Conservation (phyloP, 2,888 invertebrate genomes). For the Hymenopus coronatus region DNA sequence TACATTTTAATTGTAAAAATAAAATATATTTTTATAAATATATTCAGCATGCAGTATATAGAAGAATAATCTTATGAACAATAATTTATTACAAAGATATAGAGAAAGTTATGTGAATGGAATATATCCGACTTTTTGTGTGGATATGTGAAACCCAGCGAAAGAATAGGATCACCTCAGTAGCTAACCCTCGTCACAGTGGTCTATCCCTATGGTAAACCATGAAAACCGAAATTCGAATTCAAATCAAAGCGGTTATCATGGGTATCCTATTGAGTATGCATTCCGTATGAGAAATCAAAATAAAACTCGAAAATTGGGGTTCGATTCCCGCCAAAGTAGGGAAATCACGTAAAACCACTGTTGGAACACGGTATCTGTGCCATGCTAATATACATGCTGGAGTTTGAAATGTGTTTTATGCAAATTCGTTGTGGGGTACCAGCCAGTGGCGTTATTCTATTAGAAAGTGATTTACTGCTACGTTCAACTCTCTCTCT, state of each 20-base stretch:
- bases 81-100: no score
- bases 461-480: background rate
- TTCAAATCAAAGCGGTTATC: background rate
- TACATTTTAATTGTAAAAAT: no score
- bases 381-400: background rate
- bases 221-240: background rate
- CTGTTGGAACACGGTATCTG: background rate
- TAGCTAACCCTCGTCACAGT: no score
- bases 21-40: no score
- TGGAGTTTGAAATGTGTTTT: background rate
- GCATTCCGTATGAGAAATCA: background rate
- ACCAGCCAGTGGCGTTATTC: background rate
- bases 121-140: no score
- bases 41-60: no score
- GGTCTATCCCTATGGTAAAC: background rate
- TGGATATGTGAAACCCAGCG: no score
- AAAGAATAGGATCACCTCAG: no score
- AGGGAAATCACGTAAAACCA: background rate
- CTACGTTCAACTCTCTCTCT: background rate
- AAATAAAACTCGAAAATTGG: background rate
- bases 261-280: background rate
- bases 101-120: no score
- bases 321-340: background rate
- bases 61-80: no score
- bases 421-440: background rate